phyloP scores from a whole-genome alignment of 2,113 vertebrate species.

The Nycticebus coucang region DNA sequence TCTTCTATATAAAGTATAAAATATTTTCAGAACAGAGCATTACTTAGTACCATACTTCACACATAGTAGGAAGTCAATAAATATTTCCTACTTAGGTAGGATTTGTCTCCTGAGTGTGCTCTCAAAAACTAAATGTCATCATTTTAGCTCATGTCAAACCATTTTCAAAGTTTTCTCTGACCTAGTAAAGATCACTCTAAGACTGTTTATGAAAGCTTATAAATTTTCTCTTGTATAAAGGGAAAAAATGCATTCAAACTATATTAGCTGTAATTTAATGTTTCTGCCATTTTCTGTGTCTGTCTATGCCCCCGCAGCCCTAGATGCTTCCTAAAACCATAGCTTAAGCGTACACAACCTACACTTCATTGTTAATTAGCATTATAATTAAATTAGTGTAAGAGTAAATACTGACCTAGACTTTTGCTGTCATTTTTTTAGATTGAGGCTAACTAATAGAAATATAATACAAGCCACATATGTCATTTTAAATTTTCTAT shows the following conservation, averaged over 20 bases:
- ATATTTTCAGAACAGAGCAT: neutral
- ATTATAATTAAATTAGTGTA: neutral
- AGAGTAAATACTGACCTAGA: neutral
- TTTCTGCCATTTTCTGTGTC: constrained; percentile 26
- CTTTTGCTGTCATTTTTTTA: neutral
- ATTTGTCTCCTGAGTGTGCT: neutral
- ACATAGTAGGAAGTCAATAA: neutral
- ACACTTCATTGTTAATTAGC: neutral
- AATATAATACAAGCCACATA: neutral
- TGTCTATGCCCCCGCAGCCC: neutral
- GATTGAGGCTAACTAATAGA: neutral
- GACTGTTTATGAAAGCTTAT: neutral
- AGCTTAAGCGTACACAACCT: neutral
- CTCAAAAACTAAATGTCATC: neutral
- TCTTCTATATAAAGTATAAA: neutral
- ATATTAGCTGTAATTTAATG: neutral
- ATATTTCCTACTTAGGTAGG: neutral
- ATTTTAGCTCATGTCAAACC: neutral
- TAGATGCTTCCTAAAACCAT: neutral
- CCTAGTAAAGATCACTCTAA: neutral
- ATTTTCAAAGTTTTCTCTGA: neutral
- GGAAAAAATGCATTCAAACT: neutral
- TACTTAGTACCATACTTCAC: neutral
- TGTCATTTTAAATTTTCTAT: neutral
- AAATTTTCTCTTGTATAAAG: neutral